These are phyloP conservation scores for Limnephilus rhombicus DNA, from an alignment of 2,888 invertebrate species.

Conservation along the genomic window DNA sequence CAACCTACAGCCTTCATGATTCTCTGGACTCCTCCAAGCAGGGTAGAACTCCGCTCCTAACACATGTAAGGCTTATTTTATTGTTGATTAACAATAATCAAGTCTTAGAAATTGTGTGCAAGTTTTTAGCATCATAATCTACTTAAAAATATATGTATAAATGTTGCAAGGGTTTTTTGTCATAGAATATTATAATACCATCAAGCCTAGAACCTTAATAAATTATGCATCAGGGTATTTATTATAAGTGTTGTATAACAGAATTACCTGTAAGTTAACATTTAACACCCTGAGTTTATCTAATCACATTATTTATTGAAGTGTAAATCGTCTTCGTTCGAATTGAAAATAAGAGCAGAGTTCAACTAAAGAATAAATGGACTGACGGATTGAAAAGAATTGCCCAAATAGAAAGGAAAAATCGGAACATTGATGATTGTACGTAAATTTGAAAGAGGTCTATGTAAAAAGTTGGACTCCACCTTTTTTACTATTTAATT, in stretches of 20 bases:
- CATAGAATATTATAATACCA: no score
- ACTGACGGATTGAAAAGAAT: not conserved
- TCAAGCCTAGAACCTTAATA: no score
- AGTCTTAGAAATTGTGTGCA: not conserved
- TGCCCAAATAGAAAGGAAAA: not conserved
- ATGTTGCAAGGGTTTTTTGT: not conserved
- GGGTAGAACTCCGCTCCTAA: slow-evolving; percentile 5
- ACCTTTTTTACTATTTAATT: no score
- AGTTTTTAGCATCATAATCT: no score
- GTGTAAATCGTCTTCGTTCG: not conserved
- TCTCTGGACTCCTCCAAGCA: slow-evolving; percentile 40
- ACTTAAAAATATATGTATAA: no score
- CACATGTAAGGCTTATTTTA: not conserved
- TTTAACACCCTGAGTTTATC: not conserved
- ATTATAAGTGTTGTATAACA: not conserved
- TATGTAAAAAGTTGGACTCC: not conserved
- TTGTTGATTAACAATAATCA: not conserved
- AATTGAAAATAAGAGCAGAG: not conserved
- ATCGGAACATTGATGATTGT: not conserved
- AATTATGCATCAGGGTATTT: no score
- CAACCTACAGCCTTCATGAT: slow-evolving; percentile 22
- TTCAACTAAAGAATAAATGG: not conserved
- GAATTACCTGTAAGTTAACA: not conserved
- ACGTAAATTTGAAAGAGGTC: not conserved
- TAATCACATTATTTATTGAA: not conserved